Evolutionary conservation across 1,140 invertebrate species (phyloP).

Genomic region (Drosophila serrata): DNA sequence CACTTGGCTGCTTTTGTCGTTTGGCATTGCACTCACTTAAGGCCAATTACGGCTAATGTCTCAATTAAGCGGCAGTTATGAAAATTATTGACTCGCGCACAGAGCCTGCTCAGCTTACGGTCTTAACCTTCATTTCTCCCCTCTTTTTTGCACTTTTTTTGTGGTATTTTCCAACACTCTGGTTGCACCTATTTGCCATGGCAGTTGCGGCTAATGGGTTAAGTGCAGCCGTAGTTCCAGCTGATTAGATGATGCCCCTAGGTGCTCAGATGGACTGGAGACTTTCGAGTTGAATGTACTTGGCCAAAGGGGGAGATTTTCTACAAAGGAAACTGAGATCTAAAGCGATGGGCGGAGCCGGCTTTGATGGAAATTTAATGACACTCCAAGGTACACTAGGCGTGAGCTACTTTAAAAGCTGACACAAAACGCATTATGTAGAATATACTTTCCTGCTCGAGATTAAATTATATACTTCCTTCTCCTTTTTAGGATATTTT

Average conservation of each 20-base stretch:
- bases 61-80: conserved; percentile 81
- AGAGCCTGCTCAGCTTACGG: conserved; percentile 28
- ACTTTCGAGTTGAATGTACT: conserved; percentile 37
- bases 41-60: conserved; percentile 79
- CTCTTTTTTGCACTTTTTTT: conserved; percentile 2
- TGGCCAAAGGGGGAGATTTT: conserved; percentile 9
- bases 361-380: conserved; percentile 40
- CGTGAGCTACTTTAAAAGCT: neutral
- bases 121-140: conserved; percentile 19
- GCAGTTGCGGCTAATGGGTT: conserved; percentile 55
- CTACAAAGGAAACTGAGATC: neutral
- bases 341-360: conserved; percentile 6
- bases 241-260: conserved; percentile 53
- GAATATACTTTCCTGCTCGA: neutral
- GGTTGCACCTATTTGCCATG: conserved; percentile 24
- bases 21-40: conserved; percentile 74
- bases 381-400: neutral
- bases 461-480: conserved; percentile 2
- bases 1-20: conserved; percentile 66
- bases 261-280: conserved; percentile 16
- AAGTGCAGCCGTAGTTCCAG: conserved; percentile 35
- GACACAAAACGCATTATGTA: neutral
- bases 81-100: conserved; percentile 76
- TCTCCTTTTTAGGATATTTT: neutral
- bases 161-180: neutral